These are phyloP conservation scores for Cyclina sinensis DNA, from an alignment of 1,140 invertebrate species.

Conservation along the genomic window DNA sequence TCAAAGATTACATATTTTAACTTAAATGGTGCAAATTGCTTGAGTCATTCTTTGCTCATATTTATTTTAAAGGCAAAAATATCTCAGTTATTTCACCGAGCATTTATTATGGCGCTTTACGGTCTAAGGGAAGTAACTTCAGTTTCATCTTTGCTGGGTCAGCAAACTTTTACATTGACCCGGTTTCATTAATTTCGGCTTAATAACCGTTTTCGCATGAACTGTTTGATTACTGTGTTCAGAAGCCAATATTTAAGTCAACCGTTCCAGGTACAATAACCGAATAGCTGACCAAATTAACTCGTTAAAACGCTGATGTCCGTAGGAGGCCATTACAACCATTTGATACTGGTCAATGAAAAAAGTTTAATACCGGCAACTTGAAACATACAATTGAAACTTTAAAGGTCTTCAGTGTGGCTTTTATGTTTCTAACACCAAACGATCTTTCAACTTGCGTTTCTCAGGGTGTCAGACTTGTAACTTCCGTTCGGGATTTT, in stretches of 20 bases:
- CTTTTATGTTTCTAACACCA: neutral
- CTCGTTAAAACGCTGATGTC: slow-evolving; percentile 6
- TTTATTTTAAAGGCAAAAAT: neutral
- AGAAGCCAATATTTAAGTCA: slow-evolving; percentile 29
- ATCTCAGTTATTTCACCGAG: too few species aligned
- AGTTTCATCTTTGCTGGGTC: neutral
- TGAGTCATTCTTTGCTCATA: neutral
- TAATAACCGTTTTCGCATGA: slow-evolving; percentile 45
- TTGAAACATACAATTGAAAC: slow-evolving; percentile 34
- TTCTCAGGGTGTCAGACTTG: slow-evolving; percentile 19
- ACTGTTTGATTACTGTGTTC: slow-evolving; percentile 33
- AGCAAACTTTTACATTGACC: neutral
- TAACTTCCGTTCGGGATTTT: slow-evolving; percentile 9
- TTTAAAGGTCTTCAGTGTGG: neutral
- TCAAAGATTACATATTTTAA: neutral
- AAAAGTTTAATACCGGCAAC: slow-evolving; percentile 36
- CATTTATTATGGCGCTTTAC: too few species aligned
- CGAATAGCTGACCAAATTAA: slow-evolving; percentile 30
- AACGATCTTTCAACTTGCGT: neutral
- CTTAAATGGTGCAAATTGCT: neutral
- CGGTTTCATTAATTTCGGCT: slow-evolving; percentile 30
- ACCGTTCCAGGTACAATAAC: slow-evolving; percentile 1
- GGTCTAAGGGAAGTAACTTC: slow-evolving; percentile 31
- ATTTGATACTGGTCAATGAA: slow-evolving; percentile 53
- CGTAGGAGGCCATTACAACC: slow-evolving; percentile 39